These are phyloP conservation scores for Nycticryphes semicollaris DNA, from an alignment of 2,113 vertebrate genomes.

Conservation along the genomic window DNA sequence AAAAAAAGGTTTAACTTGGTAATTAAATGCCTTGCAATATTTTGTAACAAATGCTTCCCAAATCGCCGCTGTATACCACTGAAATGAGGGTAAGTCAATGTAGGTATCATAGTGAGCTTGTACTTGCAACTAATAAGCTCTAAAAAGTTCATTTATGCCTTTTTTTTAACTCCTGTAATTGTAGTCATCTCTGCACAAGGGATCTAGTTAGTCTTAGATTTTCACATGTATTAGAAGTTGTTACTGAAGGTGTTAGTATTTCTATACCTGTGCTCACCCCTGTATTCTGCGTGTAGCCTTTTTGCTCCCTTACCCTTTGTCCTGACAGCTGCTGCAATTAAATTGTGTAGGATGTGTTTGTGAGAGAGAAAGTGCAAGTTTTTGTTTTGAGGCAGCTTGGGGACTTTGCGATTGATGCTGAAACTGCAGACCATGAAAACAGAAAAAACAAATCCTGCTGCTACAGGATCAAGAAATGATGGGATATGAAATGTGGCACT, in stretches of 20 bases:
- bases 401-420: not conserved
- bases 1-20: not conserved
- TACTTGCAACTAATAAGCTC: not conserved
- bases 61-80: not conserved
- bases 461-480: not conserved
- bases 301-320: not conserved
- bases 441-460: not conserved
- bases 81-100: not conserved
- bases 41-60: not conserved
- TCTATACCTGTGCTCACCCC: not conserved
- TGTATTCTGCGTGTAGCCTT: not conserved
- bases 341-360: not conserved
- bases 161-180: not conserved
- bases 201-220: not conserved
- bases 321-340: constrained; percentile 8
- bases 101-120: not conserved
- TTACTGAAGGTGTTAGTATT: not conserved
- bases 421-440: not conserved
- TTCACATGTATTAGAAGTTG: not conserved
- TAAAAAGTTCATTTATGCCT: not conserved
- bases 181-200: not conserved
- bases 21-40: not conserved
- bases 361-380: constrained; percentile 1
- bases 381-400: constrained; percentile 31
- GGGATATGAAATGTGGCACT: constrained; percentile 29